Evolutionary conservation across 2,797 vertebrate species (phyloP).

Genomic region (Mustela erminea): DNA sequence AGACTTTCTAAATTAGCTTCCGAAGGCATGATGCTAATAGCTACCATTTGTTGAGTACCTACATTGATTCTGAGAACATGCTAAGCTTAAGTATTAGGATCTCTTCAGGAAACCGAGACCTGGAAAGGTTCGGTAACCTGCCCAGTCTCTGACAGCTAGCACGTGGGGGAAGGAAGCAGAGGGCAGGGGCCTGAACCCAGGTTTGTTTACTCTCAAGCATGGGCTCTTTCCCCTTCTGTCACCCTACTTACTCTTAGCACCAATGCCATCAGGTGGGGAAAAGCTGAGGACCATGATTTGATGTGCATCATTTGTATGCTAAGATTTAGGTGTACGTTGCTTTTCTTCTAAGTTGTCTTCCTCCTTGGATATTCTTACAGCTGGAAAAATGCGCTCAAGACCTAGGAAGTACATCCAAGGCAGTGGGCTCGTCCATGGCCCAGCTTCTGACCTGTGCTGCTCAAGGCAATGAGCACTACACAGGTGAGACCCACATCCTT

Average conservation of each 20-base stretch:
- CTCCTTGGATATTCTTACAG: slow-evolving; percentile 86
- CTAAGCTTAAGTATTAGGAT: background rate
- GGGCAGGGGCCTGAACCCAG: background rate
- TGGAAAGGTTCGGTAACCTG: background rate
- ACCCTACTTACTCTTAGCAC: no score
- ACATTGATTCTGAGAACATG: slow-evolving; percentile 43
- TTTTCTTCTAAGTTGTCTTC: slow-evolving; percentile 26
- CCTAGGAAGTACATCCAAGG: slow-evolving; percentile 98
- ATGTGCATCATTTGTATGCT: background rate
- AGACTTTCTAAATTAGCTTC: slow-evolving; percentile 69
- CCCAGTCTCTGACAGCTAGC: background rate
- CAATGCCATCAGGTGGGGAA: background rate
- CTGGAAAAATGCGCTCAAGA: slow-evolving; percentile 99
- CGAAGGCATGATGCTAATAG: slow-evolving; percentile 51
- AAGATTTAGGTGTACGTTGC: background rate
- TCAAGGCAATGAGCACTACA: slow-evolving; percentile 99
- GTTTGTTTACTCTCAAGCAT: background rate
- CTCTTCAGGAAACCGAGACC: background rate
- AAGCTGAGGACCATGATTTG: background rate
- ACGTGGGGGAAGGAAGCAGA: background rate
- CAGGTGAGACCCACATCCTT: slow-evolving; percentile 89
- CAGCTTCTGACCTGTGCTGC: slow-evolving; percentile 98
- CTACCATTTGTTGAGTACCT: slow-evolving; percentile 40
- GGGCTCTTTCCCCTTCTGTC: background rate
- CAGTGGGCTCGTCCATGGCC: slow-evolving; percentile 99